Evolutionary conservation across 2,888 invertebrate genomes (phyloP).

Genomic region (Syrphus vitripennis): DNA sequence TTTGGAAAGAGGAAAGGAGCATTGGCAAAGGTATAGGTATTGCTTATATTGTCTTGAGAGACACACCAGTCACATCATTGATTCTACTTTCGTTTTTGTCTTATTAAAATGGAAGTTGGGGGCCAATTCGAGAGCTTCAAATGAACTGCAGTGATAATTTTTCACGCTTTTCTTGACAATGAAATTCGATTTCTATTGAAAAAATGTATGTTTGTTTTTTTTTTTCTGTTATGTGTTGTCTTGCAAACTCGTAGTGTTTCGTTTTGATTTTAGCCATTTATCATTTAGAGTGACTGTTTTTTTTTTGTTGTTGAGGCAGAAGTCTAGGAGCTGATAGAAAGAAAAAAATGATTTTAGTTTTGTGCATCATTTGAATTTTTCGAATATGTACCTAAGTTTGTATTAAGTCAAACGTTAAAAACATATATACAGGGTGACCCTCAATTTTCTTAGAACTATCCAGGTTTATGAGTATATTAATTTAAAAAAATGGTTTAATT

Average conservation of each 20-base stretch:
- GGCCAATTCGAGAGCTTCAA: slow-evolving; percentile 31
- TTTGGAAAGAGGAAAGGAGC: neutral
- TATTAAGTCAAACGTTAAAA: no score
- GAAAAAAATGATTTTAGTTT: slow-evolving; percentile 26
- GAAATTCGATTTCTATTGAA: slow-evolving; percentile 55
- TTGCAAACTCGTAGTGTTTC: slow-evolving; percentile 32
- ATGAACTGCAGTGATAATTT: slow-evolving; percentile 65
- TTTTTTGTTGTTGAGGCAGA: neutral
- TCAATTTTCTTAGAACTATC: no score
- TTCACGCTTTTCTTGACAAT: slow-evolving; percentile 28
- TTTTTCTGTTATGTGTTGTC: neutral
- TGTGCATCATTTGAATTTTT: neutral
- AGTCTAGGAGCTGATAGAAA: neutral
- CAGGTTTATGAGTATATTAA: no score
- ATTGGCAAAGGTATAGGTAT: slow-evolving; percentile 1
- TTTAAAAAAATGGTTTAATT: no score
- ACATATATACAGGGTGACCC: no score
- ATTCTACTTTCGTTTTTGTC: slow-evolving; percentile 16
- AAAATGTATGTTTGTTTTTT: slow-evolving; percentile 17
- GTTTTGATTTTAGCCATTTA: slow-evolving; percentile 46
- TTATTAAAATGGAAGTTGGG: neutral
- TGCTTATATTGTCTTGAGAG: neutral
- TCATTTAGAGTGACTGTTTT: slow-evolving; percentile 16
- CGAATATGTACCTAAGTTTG: no score
- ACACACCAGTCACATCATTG: slow-evolving; percentile 23